phyloP scores from a whole-genome alignment of 2,113 vertebrate genomes.

The Microtus oregoni region DNA sequence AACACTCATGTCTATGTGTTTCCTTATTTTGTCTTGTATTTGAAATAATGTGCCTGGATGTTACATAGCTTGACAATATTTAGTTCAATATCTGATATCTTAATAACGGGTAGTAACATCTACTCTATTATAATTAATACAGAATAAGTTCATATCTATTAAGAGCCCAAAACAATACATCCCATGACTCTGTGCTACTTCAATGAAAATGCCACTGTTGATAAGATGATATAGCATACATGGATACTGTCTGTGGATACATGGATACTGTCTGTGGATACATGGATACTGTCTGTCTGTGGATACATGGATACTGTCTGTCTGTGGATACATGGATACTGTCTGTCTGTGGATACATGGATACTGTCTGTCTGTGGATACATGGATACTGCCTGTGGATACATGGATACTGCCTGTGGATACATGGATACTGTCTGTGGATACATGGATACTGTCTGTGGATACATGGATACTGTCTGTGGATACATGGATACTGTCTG shows the following conservation, averaged over 20 bases:
- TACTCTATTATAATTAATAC: conserved; percentile 8
- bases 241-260: not conserved
- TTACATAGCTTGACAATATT: not conserved
- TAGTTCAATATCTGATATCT: not conserved
- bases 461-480: too few species aligned
- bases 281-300: too few species aligned
- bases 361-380: too few species aligned
- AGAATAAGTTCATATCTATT: not conserved
- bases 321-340: too few species aligned
- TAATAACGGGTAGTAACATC: not conserved
- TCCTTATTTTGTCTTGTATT: not conserved
- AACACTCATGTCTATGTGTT: not conserved
- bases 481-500: too few species aligned
- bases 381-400: too few species aligned
- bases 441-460: too few species aligned
- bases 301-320: too few species aligned
- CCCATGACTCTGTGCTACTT: not conserved
- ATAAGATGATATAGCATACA: not conserved
- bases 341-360: too few species aligned
- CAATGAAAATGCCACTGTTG: not conserved
- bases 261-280: too few species aligned
- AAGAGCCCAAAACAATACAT: not conserved
- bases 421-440: too few species aligned
- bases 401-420: too few species aligned
- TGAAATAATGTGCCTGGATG: not conserved